Evolutionary conservation across 2,888 invertebrate genomes (phyloP).

Genomic region (Lucinisca nassula): DNA sequence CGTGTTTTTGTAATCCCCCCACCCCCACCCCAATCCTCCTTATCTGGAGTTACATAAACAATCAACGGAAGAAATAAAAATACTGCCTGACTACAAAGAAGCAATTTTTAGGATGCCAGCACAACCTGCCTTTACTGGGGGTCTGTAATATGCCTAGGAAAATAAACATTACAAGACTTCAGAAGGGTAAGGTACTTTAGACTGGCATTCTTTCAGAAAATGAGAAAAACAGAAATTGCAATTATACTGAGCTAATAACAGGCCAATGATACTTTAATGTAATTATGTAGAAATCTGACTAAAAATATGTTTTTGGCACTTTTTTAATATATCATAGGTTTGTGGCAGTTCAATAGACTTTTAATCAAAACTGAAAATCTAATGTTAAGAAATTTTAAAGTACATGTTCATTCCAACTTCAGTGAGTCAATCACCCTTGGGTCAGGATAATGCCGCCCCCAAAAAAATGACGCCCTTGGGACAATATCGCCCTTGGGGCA

Average conservation of each 20-base stretch:
- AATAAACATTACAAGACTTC: slow-evolving; percentile 18
- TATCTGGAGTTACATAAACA: background rate
- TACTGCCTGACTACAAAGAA: slow-evolving; percentile 5
- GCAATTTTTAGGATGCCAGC: background rate
- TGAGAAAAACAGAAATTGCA: slow-evolving; percentile 10
- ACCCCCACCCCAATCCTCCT: too few species aligned
- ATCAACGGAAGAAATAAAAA: background rate
- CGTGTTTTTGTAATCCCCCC: background rate
- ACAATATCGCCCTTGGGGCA: too few species aligned
- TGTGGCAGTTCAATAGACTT: too few species aligned
- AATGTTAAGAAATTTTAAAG: too few species aligned
- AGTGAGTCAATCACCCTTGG: background rate
- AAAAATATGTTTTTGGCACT: too few species aligned
- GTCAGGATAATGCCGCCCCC: too few species aligned
- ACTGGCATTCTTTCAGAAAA: background rate
- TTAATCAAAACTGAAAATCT: too few species aligned
- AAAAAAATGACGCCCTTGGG: too few species aligned
- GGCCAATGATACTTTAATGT: background rate
- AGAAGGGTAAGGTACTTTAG: background rate
- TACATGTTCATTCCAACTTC: too few species aligned
- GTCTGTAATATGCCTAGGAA: slow-evolving; percentile 20
- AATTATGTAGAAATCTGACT: too few species aligned
- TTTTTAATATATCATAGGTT: too few species aligned
- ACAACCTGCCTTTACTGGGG: background rate
- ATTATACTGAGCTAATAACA: background rate